Evolutionary conservation across 2,113 vertebrate species (phyloP), one percentile per base, ranked within the genome.

Genomic region (Myiagra hebetior): DNA sequence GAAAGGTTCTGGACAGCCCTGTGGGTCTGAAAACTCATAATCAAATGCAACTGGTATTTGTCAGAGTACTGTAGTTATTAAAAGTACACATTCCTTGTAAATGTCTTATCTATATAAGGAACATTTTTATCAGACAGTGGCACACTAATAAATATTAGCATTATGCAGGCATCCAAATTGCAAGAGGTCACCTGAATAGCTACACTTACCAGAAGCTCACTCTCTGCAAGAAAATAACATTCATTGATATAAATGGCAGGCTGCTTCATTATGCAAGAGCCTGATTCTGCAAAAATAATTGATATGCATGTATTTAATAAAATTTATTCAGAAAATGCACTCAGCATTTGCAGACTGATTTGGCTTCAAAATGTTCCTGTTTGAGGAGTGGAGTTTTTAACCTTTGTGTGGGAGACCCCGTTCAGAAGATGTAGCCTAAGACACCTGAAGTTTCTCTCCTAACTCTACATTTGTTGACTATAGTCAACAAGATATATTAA

Each of bases 91-190:
- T 75, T 92, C 59, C 44, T 39, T 35, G 33, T 52, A 86, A 50
- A 24, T 65, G 11, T 78, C 52, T 46, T 78, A 80, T 21, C 87
- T 78, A 30, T 57, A 50, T 55, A 85, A 91, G 90, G 91, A 73
- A 46, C 42, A 76, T 39, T 80, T 95, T 87, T 68, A 92, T 88
- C 70, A 72, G 55, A 27, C 47, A 69, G 53, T 26, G 30, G n/a
- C 47, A 89, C 41, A 47, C 5, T 86, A 80, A 69, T 91, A 96
- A 97, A 95, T 93, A 93, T 46, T 52, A 70, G 47, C 27, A 78
- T 96, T 93, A 74, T 44, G 77, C 53, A 59, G 31, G 50, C 28
- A 26, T 97, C 53, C 39, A 63, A 62, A 70, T 70, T 87, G 57
- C 76, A 80, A n/a, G 28, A 80, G n/a, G 78, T 68, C 81, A 73